phyloP scores from a whole-genome alignment of 2,113 vertebrate genomes.

The Phyllopteryx taeniolatus region DNA sequence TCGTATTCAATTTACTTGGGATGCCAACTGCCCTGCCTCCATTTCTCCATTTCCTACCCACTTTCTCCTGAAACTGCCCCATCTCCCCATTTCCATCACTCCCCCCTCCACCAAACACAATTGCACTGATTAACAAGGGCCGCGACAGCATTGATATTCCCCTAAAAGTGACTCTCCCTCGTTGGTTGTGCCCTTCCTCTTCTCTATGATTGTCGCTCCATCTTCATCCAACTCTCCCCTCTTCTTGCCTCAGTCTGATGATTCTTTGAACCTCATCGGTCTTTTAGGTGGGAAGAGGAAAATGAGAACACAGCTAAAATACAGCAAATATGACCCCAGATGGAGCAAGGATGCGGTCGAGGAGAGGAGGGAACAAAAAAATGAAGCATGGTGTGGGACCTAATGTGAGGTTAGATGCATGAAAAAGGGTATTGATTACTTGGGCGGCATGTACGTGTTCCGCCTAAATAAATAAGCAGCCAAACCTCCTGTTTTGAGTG shows the following conservation, averaged over 20 bases:
- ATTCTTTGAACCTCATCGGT: slow-evolving; percentile 68
- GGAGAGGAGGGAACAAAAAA: slow-evolving; percentile 31
- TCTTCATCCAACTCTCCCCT: slow-evolving; percentile 35
- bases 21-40: slow-evolving; percentile 55
- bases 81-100: slow-evolving; percentile 56
- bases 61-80: slow-evolving; percentile 52
- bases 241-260: slow-evolving; percentile 50
- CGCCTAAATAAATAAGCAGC: slow-evolving; percentile 65
- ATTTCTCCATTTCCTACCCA: slow-evolving; percentile 48
- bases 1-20: slow-evolving; percentile 75
- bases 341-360: slow-evolving; percentile 7
- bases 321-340: slow-evolving; percentile 25
- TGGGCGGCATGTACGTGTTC: slow-evolving; percentile 65
- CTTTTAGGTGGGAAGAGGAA: slow-evolving; percentile 23
- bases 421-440: slow-evolving; percentile 71
- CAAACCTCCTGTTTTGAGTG: slow-evolving; percentile 58
- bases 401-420: slow-evolving; percentile 65
- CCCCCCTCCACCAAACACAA: slow-evolving; percentile 65
- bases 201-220: slow-evolving; percentile 30
- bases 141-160: slow-evolving; percentile 61
- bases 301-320: slow-evolving; percentile 3
- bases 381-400: slow-evolving; percentile 31
- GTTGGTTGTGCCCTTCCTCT: slow-evolving; percentile 16
- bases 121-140: slow-evolving; percentile 67
- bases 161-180: slow-evolving; percentile 41